Evolutionary conservation across 2,113 vertebrate genomes (phyloP), one percentile per base, ranked within the genome.

Genomic region (Nanorana parkeri): DNA sequence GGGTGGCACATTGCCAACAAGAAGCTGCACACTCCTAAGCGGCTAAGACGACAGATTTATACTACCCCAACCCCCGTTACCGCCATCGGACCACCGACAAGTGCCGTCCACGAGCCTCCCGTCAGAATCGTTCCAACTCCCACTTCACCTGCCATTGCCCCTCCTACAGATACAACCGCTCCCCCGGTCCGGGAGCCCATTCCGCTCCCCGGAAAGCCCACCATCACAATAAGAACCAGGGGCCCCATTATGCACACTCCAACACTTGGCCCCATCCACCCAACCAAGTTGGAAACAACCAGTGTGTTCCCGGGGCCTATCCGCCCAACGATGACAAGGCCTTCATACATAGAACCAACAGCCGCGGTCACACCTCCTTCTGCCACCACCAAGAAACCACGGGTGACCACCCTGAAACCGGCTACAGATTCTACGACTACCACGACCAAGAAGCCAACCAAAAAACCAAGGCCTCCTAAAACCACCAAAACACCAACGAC

Each of bases 1-100:
- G 97, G 97, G 65, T 99, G 97, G 97, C 97, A 99, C 84, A 97
- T 99, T 20, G 96, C 97, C 77, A 99, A 99, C 87, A 98, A 99
- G 88, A 99, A 98, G 85, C 95, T 95, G 55, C 92, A 95, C 75
- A 88, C 95, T 47, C 93, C 96, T 61, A 98, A 96, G 89, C 91
- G 97, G 68, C 90, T 98, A 81, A 94, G 95, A 75, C 90, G 97
- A 78, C 96, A 98, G 86, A 94, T 98, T 85, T 94, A 97, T 2
- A 96, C 96, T 83, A 99, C 97, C 61, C 97, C 97, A 4, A 99
- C 97, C 0, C 97, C 97, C 56, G 86, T 98, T 67, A 97, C 96
- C 13, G 93, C 92, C 78, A 87, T 97, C 1, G 95, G 96, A 64
- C 96, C 97, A 0, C 96, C 96, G 65, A 96, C 95, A 61, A 92